Base-by-base conservation (phyloP, 2,113 vertebrate genomes). In the Sigmodon hispidus region DNA sequence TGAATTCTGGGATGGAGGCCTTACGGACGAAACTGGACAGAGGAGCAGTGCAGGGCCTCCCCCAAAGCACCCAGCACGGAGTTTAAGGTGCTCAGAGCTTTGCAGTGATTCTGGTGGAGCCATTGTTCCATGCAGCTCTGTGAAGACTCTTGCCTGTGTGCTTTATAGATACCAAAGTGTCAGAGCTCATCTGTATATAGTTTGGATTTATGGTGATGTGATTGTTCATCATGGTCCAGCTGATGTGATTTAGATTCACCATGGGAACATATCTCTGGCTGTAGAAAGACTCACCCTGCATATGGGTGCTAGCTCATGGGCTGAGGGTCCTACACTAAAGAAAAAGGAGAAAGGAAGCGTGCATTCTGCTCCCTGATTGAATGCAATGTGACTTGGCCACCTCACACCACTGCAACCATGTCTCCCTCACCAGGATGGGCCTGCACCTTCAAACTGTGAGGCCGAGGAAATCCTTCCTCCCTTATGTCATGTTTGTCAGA, bases 31-130 rank as follows among this genome's bases (percentile, higher is more conserved):
- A 50, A 12, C 73, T 4, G 22, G 69, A 6, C 29, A 43, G 80
- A 69, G 52, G 90, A 70, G 26, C 11, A 40, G 5, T 10, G 10
- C 0, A 34, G 50, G n/a, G 21, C 3, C 43, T 31, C 0, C 21
- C 65, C 0, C 36, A 13, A 40, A 52, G 26, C 63, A 45, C 50
- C 2, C 0, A 6, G 0, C 5, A 21, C 10, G 21, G 0, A 31
- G 21, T 9, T 45, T 19, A 50, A 21, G 17, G 24, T 59, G 36
- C 57, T 65, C 5, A 4, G 7, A 2, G 0, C 59, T 15, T 31
- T 45, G 2, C 0, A 0, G 63, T 13, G 12, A 31, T 67, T 69
- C 8, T 12, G 0, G 70, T 2, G 5, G 50, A 5, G 52, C 21
- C 22, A 0, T 90, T 31, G 36, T 70, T 22, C 72, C 50, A 16